A percentile compares a stretch with the other conserved stretches of the same genome.
These are phyloP conservation scores for Notiomystis cincta DNA, from an alignment of 2,113 vertebrate genomes.

Conservation along the genomic window DNA sequence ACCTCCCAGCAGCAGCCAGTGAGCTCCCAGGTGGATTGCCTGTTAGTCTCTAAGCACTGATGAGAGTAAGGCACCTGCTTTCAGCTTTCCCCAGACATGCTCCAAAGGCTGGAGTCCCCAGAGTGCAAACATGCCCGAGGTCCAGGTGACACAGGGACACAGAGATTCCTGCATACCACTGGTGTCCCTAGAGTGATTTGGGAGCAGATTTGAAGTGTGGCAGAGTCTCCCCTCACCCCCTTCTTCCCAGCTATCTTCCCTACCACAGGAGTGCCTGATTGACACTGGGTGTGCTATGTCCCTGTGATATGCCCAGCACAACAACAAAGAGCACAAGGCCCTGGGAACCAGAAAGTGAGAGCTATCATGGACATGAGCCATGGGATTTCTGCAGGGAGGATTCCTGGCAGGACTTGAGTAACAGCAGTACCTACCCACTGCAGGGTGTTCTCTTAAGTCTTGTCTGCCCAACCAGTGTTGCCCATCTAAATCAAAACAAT, in stretches of 20 bases:
- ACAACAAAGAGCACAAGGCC: background rate
- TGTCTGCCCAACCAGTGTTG: background rate
- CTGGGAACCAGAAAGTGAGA: background rate
- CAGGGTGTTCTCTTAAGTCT: background rate
- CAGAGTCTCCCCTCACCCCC: background rate
- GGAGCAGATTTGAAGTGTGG: background rate
- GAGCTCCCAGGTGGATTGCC: background rate
- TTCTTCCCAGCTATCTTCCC: background rate
- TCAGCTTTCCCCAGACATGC: background rate
- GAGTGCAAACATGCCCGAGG: background rate
- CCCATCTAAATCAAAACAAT: background rate
- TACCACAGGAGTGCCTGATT: background rate
- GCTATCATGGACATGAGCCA: fast-evolving
- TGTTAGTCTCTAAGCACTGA: background rate
- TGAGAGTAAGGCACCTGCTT: background rate
- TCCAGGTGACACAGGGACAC: background rate
- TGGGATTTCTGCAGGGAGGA: background rate
- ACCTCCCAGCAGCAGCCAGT: background rate
- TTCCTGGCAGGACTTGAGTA: background rate
- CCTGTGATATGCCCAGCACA: background rate
- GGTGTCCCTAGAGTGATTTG: background rate
- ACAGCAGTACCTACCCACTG: background rate
- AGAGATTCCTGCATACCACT: fast-evolving
- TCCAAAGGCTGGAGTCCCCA: background rate
- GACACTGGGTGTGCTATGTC: background rate